Percentiles rank a stretch among this genome's conserved stretches.
Evolutionary conservation across 2,888 invertebrate species (phyloP).

Genomic region (Acanthacorydalis orientalis): DNA sequence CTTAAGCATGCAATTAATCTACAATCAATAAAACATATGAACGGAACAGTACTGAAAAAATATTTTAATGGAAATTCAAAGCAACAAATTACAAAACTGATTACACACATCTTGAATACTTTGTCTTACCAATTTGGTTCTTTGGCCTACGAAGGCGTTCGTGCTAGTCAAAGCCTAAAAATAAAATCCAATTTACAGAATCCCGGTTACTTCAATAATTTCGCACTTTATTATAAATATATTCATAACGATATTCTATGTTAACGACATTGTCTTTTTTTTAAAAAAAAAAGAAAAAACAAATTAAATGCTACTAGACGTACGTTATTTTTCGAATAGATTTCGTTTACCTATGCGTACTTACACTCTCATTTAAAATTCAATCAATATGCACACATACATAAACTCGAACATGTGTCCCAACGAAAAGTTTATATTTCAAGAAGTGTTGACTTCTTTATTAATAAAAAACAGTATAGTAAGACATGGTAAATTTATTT

Average conservation of each 20-base stretch:
- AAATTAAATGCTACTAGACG: not conserved
- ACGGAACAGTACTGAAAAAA: not conserved
- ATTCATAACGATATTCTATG: not conserved
- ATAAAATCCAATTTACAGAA: constrained; percentile 14
- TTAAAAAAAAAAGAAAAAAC: too few species aligned
- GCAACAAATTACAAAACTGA: not conserved
- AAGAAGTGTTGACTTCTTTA: too few species aligned
- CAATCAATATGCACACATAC: too few species aligned
- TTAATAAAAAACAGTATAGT: too few species aligned
- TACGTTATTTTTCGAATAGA: not conserved
- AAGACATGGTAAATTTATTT: too few species aligned
- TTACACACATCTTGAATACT: not conserved
- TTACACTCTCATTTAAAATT: not conserved
- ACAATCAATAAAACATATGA: not conserved
- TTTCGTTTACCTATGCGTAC: not conserved
- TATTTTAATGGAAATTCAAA: not conserved
- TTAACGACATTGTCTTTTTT: not conserved
- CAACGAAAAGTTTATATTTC: too few species aligned
- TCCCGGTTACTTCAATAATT: too few species aligned
- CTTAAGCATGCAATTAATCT: not conserved
- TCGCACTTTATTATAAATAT: not conserved
- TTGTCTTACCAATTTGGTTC: constrained; percentile 30
- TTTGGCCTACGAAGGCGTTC: constrained; percentile 31
- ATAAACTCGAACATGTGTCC: too few species aligned
- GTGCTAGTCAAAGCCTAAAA: constrained; percentile 31